phyloP scores from a whole-genome alignment of 2,113 vertebrate genomes.

The Bos indicus region DNA sequence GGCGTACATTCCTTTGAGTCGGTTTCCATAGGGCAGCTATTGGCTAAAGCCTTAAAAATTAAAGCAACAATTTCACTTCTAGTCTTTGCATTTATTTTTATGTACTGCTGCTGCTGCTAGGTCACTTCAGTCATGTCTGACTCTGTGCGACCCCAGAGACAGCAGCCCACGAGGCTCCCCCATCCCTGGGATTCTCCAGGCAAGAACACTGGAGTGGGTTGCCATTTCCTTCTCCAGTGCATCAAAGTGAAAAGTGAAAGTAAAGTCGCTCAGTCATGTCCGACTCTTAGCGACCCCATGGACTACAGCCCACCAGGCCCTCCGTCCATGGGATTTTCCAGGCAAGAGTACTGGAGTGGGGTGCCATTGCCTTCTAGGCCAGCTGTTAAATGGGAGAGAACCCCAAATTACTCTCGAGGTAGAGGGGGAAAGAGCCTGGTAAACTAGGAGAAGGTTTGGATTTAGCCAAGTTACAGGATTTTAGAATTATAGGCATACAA shows the following conservation, averaged over 20 bases:
- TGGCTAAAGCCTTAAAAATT: conserved; percentile 64
- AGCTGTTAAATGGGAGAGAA: conserved; percentile 17
- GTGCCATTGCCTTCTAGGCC: neutral
- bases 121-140: no score
- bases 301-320: no score
- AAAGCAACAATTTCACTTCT: conserved; percentile 41
- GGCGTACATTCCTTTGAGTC: neutral
- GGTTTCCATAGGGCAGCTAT: conserved; percentile 9
- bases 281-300: no score
- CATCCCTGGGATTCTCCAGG: no score
- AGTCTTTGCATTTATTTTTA: conserved; percentile 49
- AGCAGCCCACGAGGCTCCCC: no score
- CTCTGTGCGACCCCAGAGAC: no score
- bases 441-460: neutral
- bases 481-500: neutral
- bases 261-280: no score
- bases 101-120: neutral
- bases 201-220: no score
- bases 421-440: neutral
- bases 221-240: no score
- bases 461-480: neutral
- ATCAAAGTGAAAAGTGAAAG: no score
- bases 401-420: conserved; percentile 4
- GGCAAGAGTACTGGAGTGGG: no score
- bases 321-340: no score